Percentiles rank a stretch among this genome's conserved stretches.
phyloP scores from a whole-genome alignment of 2,797 vertebrate genomes.

The Oreochromis grahami region DNA sequence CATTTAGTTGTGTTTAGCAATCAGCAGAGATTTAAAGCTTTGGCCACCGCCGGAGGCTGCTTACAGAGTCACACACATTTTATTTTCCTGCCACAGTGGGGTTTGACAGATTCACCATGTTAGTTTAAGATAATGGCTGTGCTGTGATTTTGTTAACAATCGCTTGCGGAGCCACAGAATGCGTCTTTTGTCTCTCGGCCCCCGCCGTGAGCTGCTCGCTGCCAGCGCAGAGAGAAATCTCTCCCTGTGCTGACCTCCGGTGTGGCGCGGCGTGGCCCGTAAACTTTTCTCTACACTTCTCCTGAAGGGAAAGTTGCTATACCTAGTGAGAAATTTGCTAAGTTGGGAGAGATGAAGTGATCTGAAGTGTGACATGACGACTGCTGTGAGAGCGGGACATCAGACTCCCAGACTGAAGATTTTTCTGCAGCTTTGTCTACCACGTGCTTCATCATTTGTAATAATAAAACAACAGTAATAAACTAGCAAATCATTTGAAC shows the following conservation, averaged over 20 bases:
- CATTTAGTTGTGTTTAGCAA: neutral
- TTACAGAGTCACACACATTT: fast-evolving
- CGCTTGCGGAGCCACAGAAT: too few species aligned
- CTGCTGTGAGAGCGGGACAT: neutral
- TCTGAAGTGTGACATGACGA: neutral
- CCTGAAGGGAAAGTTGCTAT: neutral
- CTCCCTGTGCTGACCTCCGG: neutral
- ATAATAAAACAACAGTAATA: neutral
- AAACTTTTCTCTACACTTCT: neutral
- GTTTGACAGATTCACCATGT: neutral
- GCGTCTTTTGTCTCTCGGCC: neutral
- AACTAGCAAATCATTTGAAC: neutral
- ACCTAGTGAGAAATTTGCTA: neutral
- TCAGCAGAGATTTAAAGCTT: neutral
- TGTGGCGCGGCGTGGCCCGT: neutral
- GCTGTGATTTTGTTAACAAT: neutral
- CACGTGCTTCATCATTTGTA: neutral
- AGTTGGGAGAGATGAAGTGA: neutral
- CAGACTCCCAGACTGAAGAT: neutral
- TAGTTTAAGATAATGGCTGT: neutral
- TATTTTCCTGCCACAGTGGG: neutral
- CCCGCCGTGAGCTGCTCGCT: fast-evolving
- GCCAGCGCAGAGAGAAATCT: neutral
- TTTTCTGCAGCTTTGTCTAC: neutral
- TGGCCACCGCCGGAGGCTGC: neutral